These are phyloP conservation scores for Calidris pygmaea DNA, from an alignment of 2,113 vertebrate genomes.

Conservation along the genomic window DNA sequence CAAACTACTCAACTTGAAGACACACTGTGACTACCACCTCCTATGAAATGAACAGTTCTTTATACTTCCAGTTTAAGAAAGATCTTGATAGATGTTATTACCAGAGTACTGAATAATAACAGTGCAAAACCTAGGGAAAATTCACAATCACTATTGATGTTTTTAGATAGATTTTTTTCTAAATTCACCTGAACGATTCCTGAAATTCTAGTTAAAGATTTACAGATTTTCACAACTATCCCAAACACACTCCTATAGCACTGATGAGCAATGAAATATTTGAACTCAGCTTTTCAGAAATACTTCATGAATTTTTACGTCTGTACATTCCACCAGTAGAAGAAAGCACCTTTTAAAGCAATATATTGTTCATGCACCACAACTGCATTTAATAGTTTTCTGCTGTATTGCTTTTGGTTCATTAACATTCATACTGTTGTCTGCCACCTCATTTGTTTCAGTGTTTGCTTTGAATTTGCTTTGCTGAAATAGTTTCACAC, in stretches of 20 bases:
- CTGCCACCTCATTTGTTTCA: slow-evolving; percentile 68
- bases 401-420: slow-evolving; percentile 44
- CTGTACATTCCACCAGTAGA: slow-evolving; percentile 31
- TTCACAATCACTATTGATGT: background rate
- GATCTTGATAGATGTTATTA: background rate
- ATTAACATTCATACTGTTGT: slow-evolving; percentile 69
- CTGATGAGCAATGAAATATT: slow-evolving; percentile 10
- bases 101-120: background rate
- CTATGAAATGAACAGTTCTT: background rate
- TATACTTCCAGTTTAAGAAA: background rate
- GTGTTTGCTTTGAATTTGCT: slow-evolving; percentile 68
- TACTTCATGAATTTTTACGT: background rate
- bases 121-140: background rate
- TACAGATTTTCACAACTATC: background rate
- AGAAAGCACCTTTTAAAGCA: slow-evolving; percentile 50
- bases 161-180: background rate
- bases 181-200: background rate
- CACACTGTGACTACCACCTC: background rate
- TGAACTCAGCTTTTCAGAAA: slow-evolving; percentile 7
- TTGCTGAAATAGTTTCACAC: slow-evolving; percentile 61
- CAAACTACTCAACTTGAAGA: background rate
- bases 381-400: slow-evolving; percentile 67
- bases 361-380: slow-evolving; percentile 64
- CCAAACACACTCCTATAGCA: background rate
- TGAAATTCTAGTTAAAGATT: slow-evolving; percentile 38